Percentiles rank a stretch among this genome's conserved stretches.
Conservation (phyloP, 2,888 invertebrate genomes). For the Mimachlamys varia region DNA sequence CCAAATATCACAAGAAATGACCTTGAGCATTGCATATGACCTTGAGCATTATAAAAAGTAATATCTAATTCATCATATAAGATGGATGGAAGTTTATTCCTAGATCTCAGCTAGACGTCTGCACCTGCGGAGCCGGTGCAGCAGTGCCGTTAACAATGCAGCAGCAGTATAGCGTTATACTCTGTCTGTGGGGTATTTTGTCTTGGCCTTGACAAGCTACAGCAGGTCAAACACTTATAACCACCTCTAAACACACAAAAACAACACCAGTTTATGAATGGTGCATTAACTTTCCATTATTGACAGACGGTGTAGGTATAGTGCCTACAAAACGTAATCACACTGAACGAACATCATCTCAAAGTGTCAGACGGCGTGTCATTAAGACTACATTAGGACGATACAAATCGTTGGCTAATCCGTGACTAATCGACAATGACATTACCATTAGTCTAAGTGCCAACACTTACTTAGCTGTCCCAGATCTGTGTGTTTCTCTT, state of each 20-base stretch:
- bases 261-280: background rate
- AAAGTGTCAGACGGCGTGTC: background rate
- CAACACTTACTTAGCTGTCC: background rate
- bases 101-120: no score
- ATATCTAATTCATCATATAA: no score
- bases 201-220: background rate
- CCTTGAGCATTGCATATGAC: no score
- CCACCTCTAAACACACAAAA: background rate
- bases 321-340: background rate
- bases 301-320: background rate
- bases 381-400: background rate
- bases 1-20: no score
- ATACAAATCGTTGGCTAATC: background rate
- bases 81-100: no score
- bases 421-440: background rate
- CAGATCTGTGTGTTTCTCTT: background rate
- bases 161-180: no score
- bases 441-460: conserved; percentile 17
- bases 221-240: background rate
- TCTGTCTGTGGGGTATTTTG: background rate
- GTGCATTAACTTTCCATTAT: background rate
- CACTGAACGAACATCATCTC: background rate
- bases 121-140: no score
- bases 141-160: no score
- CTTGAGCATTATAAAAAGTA: no score